phyloP scores from a whole-genome alignment of 2,113 vertebrate genomes.

The Tachycineta bicolor region DNA sequence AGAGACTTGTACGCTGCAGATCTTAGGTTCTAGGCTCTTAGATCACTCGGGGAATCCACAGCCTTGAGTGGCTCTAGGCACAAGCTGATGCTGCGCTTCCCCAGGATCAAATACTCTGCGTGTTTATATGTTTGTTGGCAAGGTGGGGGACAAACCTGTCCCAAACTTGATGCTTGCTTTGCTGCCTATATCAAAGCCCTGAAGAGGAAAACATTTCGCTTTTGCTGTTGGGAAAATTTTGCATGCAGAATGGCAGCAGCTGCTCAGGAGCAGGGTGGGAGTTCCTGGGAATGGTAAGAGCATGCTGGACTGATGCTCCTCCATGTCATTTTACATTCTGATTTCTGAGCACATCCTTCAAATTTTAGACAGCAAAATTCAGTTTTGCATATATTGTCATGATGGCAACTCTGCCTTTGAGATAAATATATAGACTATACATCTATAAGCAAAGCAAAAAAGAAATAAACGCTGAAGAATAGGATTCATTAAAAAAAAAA shows the following conservation, averaged over 20 bases:
- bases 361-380: background rate
- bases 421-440: background rate
- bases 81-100: background rate
- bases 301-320: rapidly evolving
- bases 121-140: background rate
- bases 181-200: background rate
- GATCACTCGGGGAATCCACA: background rate
- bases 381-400: background rate
- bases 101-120: background rate
- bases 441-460: background rate
- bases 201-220: background rate
- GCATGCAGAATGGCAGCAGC: background rate
- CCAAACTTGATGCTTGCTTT: background rate
- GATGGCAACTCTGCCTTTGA: background rate
- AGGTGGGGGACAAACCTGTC: background rate
- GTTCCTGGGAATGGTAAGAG: background rate
- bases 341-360: background rate
- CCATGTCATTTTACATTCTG: background rate
- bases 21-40: background rate
- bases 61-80: background rate
- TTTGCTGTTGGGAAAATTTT: background rate
- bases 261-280: background rate
- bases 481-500: background rate
- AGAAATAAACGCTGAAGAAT: background rate
- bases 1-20: background rate